phyloP scores from a whole-genome alignment of 1,140 invertebrate genomes.

The Drosophila nigromelanica region DNA sequence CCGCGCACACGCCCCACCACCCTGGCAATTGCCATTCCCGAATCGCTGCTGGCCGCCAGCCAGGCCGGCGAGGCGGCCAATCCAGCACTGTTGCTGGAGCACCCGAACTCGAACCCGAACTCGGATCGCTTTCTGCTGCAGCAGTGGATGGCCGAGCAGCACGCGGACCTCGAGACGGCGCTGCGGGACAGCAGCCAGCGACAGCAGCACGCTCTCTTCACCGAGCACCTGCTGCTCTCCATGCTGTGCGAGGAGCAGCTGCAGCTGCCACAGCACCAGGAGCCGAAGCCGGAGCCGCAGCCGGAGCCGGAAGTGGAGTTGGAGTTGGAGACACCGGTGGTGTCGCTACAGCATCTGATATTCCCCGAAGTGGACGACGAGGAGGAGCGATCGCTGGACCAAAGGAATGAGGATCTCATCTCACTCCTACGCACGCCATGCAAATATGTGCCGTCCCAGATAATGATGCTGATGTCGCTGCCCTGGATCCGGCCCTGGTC shows the following conservation, averaged over 20 bases:
- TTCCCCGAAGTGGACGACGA: neutral
- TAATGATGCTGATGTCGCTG: constrained; percentile 45
- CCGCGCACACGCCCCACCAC: constrained; percentile 6
- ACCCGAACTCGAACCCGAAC: neutral
- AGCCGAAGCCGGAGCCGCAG: no score
- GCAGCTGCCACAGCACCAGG: constrained; percentile 14
- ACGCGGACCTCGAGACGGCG: neutral
- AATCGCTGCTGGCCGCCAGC: neutral
- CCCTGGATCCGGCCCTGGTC: constrained; percentile 36
- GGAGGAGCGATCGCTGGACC: neutral
- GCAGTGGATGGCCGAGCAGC: constrained; percentile 38
- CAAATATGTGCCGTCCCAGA: constrained; percentile 36
- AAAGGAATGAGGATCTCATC: neutral
- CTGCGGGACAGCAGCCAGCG: neutral
- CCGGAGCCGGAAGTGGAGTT: neutral
- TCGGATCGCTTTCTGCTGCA: constrained; percentile 38
- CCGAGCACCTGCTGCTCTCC: constrained; percentile 60
- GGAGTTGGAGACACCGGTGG: no score
- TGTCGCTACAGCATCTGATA: neutral
- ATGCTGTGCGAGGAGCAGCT: constrained; percentile 59
- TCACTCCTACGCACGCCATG: neutral
- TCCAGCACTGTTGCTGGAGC: neutral
- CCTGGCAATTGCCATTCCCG: constrained; percentile 8
- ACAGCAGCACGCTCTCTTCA: constrained; percentile 38
- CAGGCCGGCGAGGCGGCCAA: neutral